Evolutionary conservation across 2,888 invertebrate genomes (phyloP).

Genomic region (Laothoe populi): DNA sequence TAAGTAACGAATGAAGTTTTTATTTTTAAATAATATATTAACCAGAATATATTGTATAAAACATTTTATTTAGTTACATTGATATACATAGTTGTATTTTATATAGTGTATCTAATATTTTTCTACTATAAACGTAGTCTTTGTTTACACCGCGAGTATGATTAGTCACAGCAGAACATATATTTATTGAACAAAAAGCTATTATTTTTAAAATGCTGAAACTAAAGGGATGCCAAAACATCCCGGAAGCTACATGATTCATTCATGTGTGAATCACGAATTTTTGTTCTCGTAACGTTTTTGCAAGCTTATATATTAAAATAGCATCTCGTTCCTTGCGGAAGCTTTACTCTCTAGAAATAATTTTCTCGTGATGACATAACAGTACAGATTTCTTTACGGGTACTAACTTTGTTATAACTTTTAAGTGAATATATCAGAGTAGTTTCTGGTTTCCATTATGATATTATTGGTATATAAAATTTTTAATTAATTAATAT

Average conservation of each 20-base stretch:
- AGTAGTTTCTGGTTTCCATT: no score
- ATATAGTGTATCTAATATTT: not conserved
- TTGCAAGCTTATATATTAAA: constrained; percentile 31
- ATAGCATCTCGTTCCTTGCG: constrained; percentile 41
- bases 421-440: not conserved
- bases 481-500: no score
- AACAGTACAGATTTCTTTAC: constrained; percentile 7
- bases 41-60: not conserved
- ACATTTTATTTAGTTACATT: not conserved
- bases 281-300: constrained; percentile 36
- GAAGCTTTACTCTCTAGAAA: constrained; percentile 36
- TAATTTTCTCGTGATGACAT: constrained; percentile 29
- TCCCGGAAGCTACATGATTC: constrained; percentile 17
- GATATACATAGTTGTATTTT: not conserved
- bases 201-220: constrained; percentile 39
- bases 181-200: constrained; percentile 39
- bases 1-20: not conserved
- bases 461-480: no score
- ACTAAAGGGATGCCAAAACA: constrained; percentile 12
- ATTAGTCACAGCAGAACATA: not conserved
- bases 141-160: not conserved
- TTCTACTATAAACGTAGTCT: no score
- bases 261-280: constrained; percentile 18
- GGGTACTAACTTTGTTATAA: not conserved
- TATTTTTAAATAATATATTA: not conserved